These are phyloP conservation scores for Hypothenemus hampei DNA, from an alignment of 1,140 invertebrate species.

Conservation along the genomic window DNA sequence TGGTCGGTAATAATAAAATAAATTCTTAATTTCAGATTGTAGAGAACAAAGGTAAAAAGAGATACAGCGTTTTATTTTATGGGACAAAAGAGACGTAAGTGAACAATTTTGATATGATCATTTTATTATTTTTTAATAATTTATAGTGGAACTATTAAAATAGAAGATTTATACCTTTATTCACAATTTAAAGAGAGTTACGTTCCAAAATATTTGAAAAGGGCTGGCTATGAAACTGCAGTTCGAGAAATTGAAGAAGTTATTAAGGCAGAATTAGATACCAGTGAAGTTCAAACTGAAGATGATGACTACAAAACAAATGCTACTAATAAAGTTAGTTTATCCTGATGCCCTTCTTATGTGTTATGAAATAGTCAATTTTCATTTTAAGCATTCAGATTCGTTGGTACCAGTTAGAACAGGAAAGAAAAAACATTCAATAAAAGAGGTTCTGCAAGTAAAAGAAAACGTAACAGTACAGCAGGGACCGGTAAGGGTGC, in stretches of 20 bases:
- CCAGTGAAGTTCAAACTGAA: slow-evolving; percentile 5
- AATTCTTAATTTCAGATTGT: slow-evolving; percentile 34
- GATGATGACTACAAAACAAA: slow-evolving; percentile 8
- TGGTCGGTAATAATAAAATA: no score
- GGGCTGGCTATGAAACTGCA: slow-evolving; percentile 58
- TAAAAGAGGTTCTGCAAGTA: no score
- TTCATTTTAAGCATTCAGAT: no score
- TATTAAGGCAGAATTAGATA: slow-evolving; percentile 31
- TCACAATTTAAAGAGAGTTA: slow-evolving; percentile 56
- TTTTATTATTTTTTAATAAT: no score
- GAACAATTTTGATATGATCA: no score
- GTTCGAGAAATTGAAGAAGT: slow-evolving; percentile 43
- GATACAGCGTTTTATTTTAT: slow-evolving; percentile 90
- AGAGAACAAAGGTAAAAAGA: slow-evolving; percentile 64
- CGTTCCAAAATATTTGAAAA: slow-evolving; percentile 50
- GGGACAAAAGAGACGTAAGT: slow-evolving; percentile 91
- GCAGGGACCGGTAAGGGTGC: no score
- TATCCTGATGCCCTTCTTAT: no score
- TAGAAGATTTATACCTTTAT: slow-evolving; percentile 45
- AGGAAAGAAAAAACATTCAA: no score
- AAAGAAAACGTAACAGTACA: no score
- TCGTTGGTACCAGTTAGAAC: no score
- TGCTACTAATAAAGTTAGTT: no score
- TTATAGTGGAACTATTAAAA: slow-evolving; percentile 43
- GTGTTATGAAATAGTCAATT: no score